Evolutionary conservation across 2,888 invertebrate genomes (phyloP).

Genomic region (Geophilus truncorum): DNA sequence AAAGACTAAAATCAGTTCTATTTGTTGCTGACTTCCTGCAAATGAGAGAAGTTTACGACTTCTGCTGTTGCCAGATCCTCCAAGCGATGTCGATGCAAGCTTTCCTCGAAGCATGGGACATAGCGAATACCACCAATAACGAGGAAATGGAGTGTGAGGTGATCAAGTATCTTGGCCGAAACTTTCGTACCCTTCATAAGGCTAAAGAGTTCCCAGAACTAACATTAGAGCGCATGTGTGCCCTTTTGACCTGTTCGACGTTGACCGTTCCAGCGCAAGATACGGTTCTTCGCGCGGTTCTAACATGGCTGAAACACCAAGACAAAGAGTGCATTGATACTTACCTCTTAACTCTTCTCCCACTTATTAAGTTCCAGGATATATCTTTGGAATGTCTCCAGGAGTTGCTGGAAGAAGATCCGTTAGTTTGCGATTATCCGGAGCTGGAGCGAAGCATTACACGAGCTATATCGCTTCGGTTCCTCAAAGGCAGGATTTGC

Average conservation of each 20-base stretch:
- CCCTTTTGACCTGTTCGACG: slow-evolving; percentile 27
- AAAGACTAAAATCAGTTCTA: slow-evolving; percentile 11
- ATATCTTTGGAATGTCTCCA: slow-evolving; percentile 29
- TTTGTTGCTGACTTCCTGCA: slow-evolving; percentile 31
- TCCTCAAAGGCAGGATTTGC: slow-evolving; percentile 27
- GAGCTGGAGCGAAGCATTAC: slow-evolving; percentile 32
- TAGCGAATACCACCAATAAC: slow-evolving; percentile 28
- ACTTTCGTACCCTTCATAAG: slow-evolving; percentile 30
- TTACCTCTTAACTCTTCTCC: slow-evolving; percentile 2
- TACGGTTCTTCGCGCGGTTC: slow-evolving; percentile 25
- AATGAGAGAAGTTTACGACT: slow-evolving; percentile 30
- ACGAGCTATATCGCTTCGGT: slow-evolving; percentile 6
- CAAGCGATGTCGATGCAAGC: slow-evolving; percentile 32
- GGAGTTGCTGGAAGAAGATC: slow-evolving; percentile 30
- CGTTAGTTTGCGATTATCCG: slow-evolving; percentile 30
- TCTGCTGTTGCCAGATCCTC: slow-evolving; percentile 28
- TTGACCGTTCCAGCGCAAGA: slow-evolving; percentile 28
- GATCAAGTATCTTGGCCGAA: slow-evolving; percentile 28
- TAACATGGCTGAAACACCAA: slow-evolving; percentile 31
- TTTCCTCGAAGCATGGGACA: slow-evolving; percentile 31
- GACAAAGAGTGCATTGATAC: slow-evolving; percentile 33
- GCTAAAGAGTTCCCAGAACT: slow-evolving; percentile 31
- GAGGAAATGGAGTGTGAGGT: slow-evolving; percentile 33
- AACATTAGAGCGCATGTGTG: slow-evolving; percentile 29
- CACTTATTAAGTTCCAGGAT: slow-evolving; percentile 20